These are phyloP conservation scores for Halcyon leucocephala DNA, from an alignment of 2,797 vertebrate species.

Conservation along the genomic window DNA sequence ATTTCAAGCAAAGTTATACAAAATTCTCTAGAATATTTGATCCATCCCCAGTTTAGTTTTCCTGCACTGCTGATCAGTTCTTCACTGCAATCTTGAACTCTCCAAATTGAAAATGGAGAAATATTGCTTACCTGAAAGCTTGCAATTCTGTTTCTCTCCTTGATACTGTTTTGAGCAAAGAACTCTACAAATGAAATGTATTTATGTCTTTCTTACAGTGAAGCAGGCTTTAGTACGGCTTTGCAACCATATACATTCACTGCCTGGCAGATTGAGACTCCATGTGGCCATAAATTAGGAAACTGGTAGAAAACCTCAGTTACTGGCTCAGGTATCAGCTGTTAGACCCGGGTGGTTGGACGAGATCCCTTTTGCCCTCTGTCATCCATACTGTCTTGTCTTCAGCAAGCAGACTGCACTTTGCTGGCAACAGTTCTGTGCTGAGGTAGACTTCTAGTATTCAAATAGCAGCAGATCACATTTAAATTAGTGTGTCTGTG, in stretches of 20 bases:
- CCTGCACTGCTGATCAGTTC: not conserved
- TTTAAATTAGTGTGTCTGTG: not conserved
- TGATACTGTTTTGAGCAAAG: slow-evolving; percentile 18
- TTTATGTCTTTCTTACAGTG: not conserved
- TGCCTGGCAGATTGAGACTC: not conserved
- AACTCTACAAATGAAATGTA: not conserved
- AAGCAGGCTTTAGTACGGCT: not conserved
- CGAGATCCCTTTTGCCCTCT: not conserved
- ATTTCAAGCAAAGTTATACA: not conserved
- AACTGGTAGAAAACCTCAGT: not conserved
- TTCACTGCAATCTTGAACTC: not conserved
- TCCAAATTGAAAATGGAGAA: slow-evolving; percentile 27
- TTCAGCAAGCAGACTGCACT: not conserved
- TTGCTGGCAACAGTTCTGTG: not conserved
- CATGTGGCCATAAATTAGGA: not conserved
- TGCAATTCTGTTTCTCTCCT: slow-evolving; percentile 13
- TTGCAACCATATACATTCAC: not conserved
- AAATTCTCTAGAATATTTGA: slow-evolving; percentile 9
- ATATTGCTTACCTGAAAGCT: slow-evolving; percentile 63
- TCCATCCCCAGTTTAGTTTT: not conserved
- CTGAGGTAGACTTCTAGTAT: not conserved
- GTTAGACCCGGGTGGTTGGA: not conserved
- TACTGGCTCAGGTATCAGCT: not conserved
- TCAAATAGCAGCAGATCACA: slow-evolving; percentile 24
- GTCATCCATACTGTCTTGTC: not conserved